phyloP scores from a whole-genome alignment of 2,113 vertebrate genomes.

The Telmatochromis sp. region DNA sequence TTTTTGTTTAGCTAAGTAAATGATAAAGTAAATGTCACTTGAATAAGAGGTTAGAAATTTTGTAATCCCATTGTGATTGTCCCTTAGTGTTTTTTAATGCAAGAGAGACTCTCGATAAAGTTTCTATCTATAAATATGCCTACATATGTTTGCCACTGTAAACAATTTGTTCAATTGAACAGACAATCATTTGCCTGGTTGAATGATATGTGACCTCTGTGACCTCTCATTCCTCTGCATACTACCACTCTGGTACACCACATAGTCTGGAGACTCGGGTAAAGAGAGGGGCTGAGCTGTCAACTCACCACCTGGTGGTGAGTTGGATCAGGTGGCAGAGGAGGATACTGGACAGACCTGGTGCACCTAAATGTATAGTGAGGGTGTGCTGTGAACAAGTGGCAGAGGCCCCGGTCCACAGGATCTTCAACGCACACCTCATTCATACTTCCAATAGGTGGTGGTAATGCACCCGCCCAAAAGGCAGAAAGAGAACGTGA shows the following conservation, averaged over 20 bases:
- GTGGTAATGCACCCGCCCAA: background rate
- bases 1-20: background rate
- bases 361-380: background rate
- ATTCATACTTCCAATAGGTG: background rate
- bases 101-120: background rate
- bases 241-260: background rate
- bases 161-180: background rate
- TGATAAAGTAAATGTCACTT: background rate
- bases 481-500: background rate
- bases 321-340: background rate
- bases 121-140: background rate
- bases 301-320: background rate
- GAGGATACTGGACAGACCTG: background rate
- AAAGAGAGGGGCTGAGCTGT: background rate
- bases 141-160: background rate
- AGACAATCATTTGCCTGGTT: background rate
- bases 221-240: background rate
- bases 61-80: background rate
- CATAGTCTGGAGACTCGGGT: background rate
- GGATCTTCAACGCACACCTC: background rate
- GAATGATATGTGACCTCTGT: background rate
- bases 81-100: background rate
- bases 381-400: background rate
- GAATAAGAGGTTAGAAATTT: background rate
- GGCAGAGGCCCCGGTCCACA: background rate